A percentile compares a stretch with the other conserved stretches of the same genome.
Conservation (phyloP, 1,140 invertebrate species). For the Drosophila dunni region DNA sequence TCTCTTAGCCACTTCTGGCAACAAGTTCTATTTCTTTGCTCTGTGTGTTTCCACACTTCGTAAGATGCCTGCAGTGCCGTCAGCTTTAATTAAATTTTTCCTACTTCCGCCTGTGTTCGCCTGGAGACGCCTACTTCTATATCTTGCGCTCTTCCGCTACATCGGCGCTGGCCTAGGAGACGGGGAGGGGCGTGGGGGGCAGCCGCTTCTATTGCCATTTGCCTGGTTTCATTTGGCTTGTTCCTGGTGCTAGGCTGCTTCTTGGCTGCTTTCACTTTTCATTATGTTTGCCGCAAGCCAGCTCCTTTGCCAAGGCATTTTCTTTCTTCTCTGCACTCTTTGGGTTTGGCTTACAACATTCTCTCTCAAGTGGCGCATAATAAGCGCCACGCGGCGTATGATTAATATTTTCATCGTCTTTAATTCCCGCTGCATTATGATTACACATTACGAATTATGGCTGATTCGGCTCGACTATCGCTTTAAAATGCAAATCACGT, state of each 20-base stretch:
- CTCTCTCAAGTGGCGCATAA: constrained; percentile 76
- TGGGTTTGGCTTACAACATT: constrained; percentile 52
- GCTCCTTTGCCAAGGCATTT: constrained; percentile 25
- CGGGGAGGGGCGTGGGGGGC: not conserved
- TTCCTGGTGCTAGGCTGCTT: constrained; percentile 11
- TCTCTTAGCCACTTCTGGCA: constrained; percentile 27
- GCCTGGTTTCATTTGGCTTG: constrained; percentile 15
- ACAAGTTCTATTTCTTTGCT: constrained; percentile 15
- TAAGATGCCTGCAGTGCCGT: constrained; percentile 53
- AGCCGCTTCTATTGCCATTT: constrained; percentile 7
- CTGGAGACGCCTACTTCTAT: constrained; percentile 13
- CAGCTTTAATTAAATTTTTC: constrained; percentile 80
- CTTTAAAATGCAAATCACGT: constrained; percentile 81
- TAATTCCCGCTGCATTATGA: constrained; percentile 76
- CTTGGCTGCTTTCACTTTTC: constrained; percentile 64
- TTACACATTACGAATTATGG: constrained; percentile 75
- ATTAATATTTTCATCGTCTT: constrained; percentile 76
- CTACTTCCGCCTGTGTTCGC: constrained; percentile 60
- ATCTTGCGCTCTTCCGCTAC: not conserved
- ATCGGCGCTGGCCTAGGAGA: not conserved
- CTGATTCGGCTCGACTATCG: constrained; percentile 34
- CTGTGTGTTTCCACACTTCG: constrained; percentile 19
- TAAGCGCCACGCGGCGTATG: constrained; percentile 81
- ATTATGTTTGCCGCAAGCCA: constrained; percentile 39
- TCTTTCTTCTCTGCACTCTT: constrained; percentile 15